Percentiles rank a stretch among this genome's conserved stretches.
phyloP scores from a whole-genome alignment of 1,140 invertebrate genomes.

The Cotesia chilonis region DNA sequence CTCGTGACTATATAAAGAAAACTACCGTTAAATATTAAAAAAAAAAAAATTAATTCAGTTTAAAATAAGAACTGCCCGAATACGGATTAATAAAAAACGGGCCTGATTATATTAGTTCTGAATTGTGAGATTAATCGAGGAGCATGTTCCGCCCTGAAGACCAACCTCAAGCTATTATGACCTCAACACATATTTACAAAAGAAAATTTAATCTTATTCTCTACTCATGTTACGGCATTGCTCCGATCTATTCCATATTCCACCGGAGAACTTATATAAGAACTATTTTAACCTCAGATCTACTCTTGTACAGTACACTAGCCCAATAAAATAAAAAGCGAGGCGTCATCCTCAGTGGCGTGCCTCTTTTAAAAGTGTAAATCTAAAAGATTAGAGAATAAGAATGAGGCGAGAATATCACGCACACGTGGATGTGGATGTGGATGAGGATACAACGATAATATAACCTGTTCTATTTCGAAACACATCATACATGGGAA shows the following conservation, averaged over 20 bases:
- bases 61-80: too few relatives aligned
- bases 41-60: too few relatives aligned
- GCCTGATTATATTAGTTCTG: conserved; percentile 3
- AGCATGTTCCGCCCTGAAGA: background rate
- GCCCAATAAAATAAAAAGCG: background rate
- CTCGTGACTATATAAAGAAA: too few relatives aligned
- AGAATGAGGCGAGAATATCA: conserved; percentile 8
- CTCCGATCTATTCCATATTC: too few relatives aligned
- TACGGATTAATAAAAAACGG: background rate
- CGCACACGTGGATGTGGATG: background rate
- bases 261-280: background rate
- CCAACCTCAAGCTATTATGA: background rate
- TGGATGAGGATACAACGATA: background rate
- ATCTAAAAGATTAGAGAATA: conserved; percentile 28
- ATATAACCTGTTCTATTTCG: conserved; percentile 25
- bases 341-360: conserved; percentile 4
- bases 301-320: background rate
- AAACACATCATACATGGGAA: conserved; percentile 10
- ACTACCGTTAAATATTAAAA: too few relatives aligned
- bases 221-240: too few relatives aligned
- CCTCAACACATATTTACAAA: background rate
- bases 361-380: conserved; percentile 20
- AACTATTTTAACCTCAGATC: too few relatives aligned
- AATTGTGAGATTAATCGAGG: conserved; percentile 29
- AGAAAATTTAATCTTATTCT: too few relatives aligned